A percentile compares a stretch with the other conserved stretches of the same genome.
phyloP scores from a whole-genome alignment of 35 echinoderm and acorn worm species.

The Stichopus chloronotus region DNA sequence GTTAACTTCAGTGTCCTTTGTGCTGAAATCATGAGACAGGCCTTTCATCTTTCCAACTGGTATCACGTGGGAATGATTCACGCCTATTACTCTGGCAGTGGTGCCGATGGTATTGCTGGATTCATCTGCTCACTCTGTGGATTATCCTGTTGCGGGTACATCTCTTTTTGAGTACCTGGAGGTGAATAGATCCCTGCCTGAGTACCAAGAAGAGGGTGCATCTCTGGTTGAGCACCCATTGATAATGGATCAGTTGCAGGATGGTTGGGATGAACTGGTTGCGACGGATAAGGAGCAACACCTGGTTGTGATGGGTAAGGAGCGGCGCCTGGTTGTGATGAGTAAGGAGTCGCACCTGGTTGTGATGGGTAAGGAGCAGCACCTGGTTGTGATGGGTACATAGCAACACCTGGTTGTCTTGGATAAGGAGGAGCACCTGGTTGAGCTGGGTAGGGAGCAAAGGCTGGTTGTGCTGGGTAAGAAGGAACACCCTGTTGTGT shows the following conservation, averaged over 20 bases:
- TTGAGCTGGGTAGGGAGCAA: neutral
- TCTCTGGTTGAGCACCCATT: neutral
- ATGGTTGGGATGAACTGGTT: neutral
- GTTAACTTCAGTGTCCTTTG: no score
- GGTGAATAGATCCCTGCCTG: neutral
- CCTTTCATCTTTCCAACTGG: no score
- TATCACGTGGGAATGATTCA: no score
- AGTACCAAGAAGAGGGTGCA: neutral
- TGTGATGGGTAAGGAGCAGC: neutral
- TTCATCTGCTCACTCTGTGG: neutral
- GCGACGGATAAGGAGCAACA: neutral
- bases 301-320: neutral
- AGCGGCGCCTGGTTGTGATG: neutral
- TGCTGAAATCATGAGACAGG: no score
- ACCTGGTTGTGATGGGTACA: neutral
- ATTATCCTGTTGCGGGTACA: neutral
- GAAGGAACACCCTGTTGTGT: neutral
- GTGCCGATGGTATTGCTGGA: neutral
- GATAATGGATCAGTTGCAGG: neutral
- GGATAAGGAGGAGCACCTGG: neutral
- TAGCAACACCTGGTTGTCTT: neutral
- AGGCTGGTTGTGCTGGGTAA: neutral
- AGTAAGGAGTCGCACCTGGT: neutral
- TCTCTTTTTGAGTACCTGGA: neutral
- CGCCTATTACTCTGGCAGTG: neutral